Evolutionary conservation across 2,113 vertebrate genomes (phyloP), one percentile per base, ranked within the genome.

Genomic region (Phrynosoma platyrhinos): DNA sequence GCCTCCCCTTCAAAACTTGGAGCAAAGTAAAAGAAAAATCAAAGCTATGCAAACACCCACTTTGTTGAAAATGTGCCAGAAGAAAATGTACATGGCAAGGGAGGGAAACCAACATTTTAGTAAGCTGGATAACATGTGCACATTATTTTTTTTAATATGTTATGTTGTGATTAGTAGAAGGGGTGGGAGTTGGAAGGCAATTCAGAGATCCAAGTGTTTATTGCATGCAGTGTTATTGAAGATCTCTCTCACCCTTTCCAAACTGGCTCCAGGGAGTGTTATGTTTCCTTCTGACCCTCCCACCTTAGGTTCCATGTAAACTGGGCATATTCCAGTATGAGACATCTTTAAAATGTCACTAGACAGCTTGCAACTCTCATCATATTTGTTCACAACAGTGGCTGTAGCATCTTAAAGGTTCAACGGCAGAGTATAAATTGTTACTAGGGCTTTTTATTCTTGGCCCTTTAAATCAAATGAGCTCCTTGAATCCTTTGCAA

Each of bases 381-480:
- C 47, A 77, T 64, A 69, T 78, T 83, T 88, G 62, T 53, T 32
- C 80, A 68, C 53, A 36, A 18, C 66, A n/a, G 72, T 68, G 58
- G 42, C 5, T 82, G 72, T 74, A 68, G 80, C 42, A 77, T 77
- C 55, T 76, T 83, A 83, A 88, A 88, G n/a, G 58, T 77, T 9
- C 62, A 36, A 27, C 5, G 40, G 58, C 18, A 13, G 58, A 85
- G 40, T 47, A 21, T 77, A 77, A 14, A 30, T 77, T 82, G 87
- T 83, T 88, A 80, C 87, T 83, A 83, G 62, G 87, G 87, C 23
- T 83, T 83, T 62, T 62, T 62, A 62, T 83, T 83, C 82, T 87
- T 62, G 62, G 30, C 58, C 58, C 87, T 88, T 83, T 88, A 83
- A 77, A 88, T 88, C 87, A 83, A 83, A 83, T 77, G 80, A 88